phyloP scores from a whole-genome alignment of 2,797 vertebrate species.

The Peromyscus eremicus region DNA sequence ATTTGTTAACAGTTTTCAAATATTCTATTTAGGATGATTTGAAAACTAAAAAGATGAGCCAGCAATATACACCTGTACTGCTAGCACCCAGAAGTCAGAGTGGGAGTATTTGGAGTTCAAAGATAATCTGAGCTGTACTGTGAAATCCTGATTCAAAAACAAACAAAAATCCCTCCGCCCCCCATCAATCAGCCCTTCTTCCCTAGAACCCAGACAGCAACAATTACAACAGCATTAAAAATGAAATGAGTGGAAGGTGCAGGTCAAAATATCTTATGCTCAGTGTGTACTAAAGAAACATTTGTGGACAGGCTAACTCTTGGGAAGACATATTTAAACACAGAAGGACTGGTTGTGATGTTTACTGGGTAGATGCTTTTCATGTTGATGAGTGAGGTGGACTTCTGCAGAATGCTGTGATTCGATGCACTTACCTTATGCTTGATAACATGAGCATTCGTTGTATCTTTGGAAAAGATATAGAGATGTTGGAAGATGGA shows the following conservation, averaged over 20 bases:
- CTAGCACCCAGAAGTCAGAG: neutral
- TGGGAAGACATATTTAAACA: neutral
- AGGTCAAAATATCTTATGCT: neutral
- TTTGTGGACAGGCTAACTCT: neutral
- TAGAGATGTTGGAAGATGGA: constrained; percentile 16
- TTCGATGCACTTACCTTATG: neutral
- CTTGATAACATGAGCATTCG: constrained; percentile 26
- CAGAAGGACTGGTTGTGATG: neutral
- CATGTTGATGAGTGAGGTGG: neutral
- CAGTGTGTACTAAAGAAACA: neutral
- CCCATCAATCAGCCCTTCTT: neutral
- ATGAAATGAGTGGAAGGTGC: neutral
- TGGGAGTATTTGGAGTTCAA: neutral
- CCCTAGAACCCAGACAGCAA: neutral
- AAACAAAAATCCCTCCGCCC: neutral
- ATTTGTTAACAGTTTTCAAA: neutral
- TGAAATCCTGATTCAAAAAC: neutral
- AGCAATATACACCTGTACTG: neutral
- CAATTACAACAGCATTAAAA: neutral
- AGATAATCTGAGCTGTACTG: neutral
- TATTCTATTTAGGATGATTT: constrained; percentile 16
- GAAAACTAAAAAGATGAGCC: neutral
- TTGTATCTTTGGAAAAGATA: constrained; percentile 24
- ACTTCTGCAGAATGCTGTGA: neutral
- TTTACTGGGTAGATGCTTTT: neutral